A percentile compares a stretch with the other conserved stretches of the same genome.
Evolutionary conservation across 2,888 invertebrate genomes (phyloP).

Genomic region (Agriotes lineatus): DNA sequence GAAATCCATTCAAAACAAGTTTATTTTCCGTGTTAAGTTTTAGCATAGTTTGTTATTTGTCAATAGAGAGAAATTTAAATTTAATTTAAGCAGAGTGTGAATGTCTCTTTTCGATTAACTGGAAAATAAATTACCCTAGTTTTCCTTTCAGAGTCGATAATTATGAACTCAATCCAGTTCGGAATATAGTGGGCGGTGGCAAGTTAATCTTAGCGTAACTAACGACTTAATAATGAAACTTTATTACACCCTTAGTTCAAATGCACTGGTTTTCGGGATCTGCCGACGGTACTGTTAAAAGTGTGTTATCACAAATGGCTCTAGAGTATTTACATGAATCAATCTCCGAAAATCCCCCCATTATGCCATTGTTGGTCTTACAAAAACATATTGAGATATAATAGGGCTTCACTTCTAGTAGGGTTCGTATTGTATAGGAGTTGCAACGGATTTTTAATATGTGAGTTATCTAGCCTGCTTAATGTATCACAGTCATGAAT

Average conservation of each 20-base stretch:
- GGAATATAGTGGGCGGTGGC: too few species aligned
- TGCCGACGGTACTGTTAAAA: constrained; percentile 2
- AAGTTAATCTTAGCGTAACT: too few species aligned
- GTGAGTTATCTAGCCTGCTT: not conserved
- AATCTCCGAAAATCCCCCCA: constrained; percentile 35
- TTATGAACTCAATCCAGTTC: too few species aligned
- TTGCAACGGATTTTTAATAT: not conserved
- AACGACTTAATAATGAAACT: too few species aligned
- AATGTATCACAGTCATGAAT: not conserved
- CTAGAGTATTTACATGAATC: constrained; percentile 27
- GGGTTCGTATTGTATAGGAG: constrained; percentile 23
- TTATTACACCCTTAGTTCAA: not conserved
- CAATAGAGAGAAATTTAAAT: too few species aligned
- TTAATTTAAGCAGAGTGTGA: too few species aligned
- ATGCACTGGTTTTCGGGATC: not conserved
- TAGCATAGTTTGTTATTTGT: too few species aligned
- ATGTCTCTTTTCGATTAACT: too few species aligned
- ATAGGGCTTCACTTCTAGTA: constrained; percentile 29
- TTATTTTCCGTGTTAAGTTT: too few species aligned
- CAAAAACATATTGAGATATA: constrained; percentile 43
- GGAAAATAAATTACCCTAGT: too few species aligned
- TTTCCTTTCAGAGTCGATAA: too few species aligned
- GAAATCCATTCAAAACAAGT: too few species aligned
- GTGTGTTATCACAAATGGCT: constrained; percentile 35
- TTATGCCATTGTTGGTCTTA: constrained; percentile 35